Base-by-base conservation (phyloP, 1,140 invertebrate species). In the Lethrus apterus region DNA sequence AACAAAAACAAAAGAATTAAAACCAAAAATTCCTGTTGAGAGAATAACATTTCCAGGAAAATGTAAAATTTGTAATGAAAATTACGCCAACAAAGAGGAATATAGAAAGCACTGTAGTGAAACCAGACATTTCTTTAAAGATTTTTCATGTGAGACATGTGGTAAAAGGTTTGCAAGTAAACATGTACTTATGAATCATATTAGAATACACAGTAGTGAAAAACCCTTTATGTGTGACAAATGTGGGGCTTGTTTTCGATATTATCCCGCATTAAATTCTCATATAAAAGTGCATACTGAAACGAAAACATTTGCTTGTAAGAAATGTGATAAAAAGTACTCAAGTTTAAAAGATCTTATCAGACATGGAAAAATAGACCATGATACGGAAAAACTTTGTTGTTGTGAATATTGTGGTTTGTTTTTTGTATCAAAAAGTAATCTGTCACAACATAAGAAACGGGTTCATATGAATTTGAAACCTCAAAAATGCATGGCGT, bases 331-430 rank as follows among this genome's bases (percentile, higher is more conserved):
- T 3, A 13, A 20, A 14, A 10, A 14, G 10, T 38, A 21, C 2
- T 5, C 9, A 14, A 21, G 2, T 4, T 38, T 21, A 11, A 18
- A 19, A n/a, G 35, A 38, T 23, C 18, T 38, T 7, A 23, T 38
- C 10, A 8, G 7, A 5, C 35, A 38, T 7, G 24, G 24, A 4
- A 21, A 17, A 21, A 23, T 11, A 5, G 7, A 21, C 7, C 35
- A 38, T n/a, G n/a, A 11, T 0, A 5, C 35, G 13, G 35, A 21
- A 11, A 38, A 38, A 13, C 7, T 21, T 11, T 7, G n/a, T 26
- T 38, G 35, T 19, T 38, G 35, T 13, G 35, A 38, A 38, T 38
- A 11, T 38, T 38, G 35, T 5, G 35, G 35, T 0, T 18, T 21
- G 1, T 38, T 38, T 21, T 38, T 38, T 21, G 13, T 21, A 5